Evolutionary conservation across 2,888 invertebrate species (phyloP), one percentile per base, ranked within the genome.

Genomic region (Clusia tigrina): DNA sequence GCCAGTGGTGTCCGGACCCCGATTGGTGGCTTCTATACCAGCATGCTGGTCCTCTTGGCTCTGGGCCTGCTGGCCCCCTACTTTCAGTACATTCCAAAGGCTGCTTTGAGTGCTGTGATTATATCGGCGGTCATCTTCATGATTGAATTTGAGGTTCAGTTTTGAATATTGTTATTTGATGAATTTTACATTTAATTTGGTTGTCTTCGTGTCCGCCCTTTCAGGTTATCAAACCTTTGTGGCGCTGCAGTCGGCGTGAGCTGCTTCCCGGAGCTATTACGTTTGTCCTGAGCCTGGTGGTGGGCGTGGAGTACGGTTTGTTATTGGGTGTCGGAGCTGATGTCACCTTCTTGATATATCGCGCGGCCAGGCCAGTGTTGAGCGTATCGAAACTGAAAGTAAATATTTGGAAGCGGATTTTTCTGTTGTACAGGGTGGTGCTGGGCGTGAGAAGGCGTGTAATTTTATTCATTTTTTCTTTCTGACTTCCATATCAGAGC

Each of bases 101-200:
- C 94, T 1, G 91, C 95, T 0, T 85, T 97, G 18, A 94, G 95
- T 37, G 94, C 95, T 2, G 95, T 97, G 53, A 96, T 97, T 66
- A 96, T 97, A 69, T 93, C 94, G 79, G 96, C 97, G 70, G 96
- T 97, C 66, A 91, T 96, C 81, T 94, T 94, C 84, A 95, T 95
- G 95, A 94, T 95, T 76, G 95, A 95, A 83, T 94, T 93, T 81
- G 93, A 93, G 86, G 88, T 88, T 74, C 77, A 62, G 12, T 10
- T 48, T 52, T 32, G 23, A 1, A 52, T 20, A 55, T 32, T 1
- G 17, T 2, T 2, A 3, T 25, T 46, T 46, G 17, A 10, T 24
- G 22, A 23, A n/a, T 18, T 37, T 32, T 32, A 32, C 6, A 32
- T 32, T 32, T 32, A 6, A 12, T 32, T 32, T 32, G 32, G n/a